A percentile compares a stretch with the other conserved stretches of the same genome.
Conservation (phyloP, 2,888 invertebrate genomes). For the Cheilosia soror region DNA sequence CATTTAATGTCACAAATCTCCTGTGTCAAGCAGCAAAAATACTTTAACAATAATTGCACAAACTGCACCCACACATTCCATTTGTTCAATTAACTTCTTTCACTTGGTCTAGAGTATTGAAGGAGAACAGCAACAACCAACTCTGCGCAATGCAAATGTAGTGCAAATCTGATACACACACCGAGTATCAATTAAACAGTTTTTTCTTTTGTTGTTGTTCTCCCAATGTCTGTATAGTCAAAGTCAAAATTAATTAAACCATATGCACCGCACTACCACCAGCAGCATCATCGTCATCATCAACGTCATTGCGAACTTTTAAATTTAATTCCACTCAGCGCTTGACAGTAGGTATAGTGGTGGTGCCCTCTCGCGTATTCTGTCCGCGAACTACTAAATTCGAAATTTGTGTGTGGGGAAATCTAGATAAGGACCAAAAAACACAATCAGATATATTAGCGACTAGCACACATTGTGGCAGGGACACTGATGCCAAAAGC, state of each 20-base stretch:
- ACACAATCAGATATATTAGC: conserved; percentile 71
- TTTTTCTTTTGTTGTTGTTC: conserved; percentile 6
- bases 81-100: conserved; percentile 71
- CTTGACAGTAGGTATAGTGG: conserved; percentile 15
- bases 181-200: conserved; percentile 66
- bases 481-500: conserved; percentile 51
- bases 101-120: conserved; percentile 30
- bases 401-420: conserved; percentile 55
- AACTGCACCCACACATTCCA: conserved; percentile 74
- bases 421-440: conserved; percentile 66
- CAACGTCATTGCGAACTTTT: conserved; percentile 10
- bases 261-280: conserved; percentile 52
- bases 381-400: conserved; percentile 50
- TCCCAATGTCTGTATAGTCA: not conserved
- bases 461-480: conserved; percentile 65
- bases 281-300: conserved; percentile 5
- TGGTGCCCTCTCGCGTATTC: conserved; percentile 39
- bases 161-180: conserved; percentile 59
- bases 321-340: conserved; percentile 48
- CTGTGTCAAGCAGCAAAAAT: conserved; percentile 13
- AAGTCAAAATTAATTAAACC: conserved; percentile 71
- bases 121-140: conserved; percentile 29
- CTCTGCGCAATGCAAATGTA: conserved; percentile 49
- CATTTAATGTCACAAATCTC: conserved; percentile 70
- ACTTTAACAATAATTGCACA: conserved; percentile 48